Evolutionary conservation across 1,140 invertebrate species (phyloP), one percentile per base, ranked within the genome.

Genomic region (Drosophila triauraria): DNA sequence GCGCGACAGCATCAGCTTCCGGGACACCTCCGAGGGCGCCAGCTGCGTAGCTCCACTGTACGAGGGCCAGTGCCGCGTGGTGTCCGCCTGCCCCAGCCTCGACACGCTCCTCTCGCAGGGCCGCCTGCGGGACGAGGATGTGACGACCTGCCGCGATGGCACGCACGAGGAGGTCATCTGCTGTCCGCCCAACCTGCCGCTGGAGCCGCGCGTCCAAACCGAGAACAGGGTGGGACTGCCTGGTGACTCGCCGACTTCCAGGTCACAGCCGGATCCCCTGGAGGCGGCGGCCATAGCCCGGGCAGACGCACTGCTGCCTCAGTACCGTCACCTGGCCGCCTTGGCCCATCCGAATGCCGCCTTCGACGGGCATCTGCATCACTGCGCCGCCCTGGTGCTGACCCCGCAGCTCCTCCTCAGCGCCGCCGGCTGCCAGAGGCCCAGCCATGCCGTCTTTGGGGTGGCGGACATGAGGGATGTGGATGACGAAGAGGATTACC

Each of bases 131-230:
- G 81, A 90, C 8, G 77, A 78, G 12, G 84, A 88, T 30, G 48
- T 88, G 3, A 63, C 53, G 0, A 90, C 80, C 0, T 88, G 84
- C 3, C 58, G 64, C 2, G 40, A 47, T 2, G 84, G 84, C 17
- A 72, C 69, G 15, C 12, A 27, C 4, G 84, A 88, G 69, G 84
- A 88, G 69, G 81, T 88, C 58, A 88, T 88, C 13, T 88, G 84
- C 40, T 88, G 84, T 23, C 84, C 84, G 2, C 27, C 32, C 8
- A 60, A 61, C 15, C 12, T 87, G 65, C 80, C 85, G 0, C 61
- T 84, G 13, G 58, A 65, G 48, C 65, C 85, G 4, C 80, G 85
- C 0, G 51, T 48, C 4, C 68, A 64, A 12, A 80, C 25, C 12
- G 67, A 3, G 0, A 9, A 32, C 1, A 64, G 80, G 0, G 17